phyloP scores from a whole-genome alignment of 2,113 vertebrate species.

The Balaenoptera acutorostrata region DNA sequence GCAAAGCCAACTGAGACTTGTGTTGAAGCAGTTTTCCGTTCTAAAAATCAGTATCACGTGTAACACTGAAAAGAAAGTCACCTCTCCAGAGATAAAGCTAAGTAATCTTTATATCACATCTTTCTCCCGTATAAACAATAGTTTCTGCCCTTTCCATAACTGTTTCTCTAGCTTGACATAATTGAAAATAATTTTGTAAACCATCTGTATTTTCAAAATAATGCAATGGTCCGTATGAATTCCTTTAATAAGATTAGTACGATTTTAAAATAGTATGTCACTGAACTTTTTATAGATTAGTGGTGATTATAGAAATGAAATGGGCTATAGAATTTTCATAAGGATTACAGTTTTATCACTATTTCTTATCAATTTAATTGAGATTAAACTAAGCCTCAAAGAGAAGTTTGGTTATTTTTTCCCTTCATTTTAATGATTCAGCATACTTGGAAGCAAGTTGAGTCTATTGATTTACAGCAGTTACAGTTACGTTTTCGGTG shows the following conservation, averaged over 20 bases:
- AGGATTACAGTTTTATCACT: not conserved
- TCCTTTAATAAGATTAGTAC: not conserved
- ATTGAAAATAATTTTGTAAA: conserved; percentile 16
- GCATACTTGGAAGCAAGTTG: not conserved
- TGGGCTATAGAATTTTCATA: not conserved
- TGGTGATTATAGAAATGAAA: not conserved
- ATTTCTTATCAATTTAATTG: not conserved
- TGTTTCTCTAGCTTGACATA: not conserved
- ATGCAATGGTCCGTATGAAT: not conserved
- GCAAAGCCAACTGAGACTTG: not conserved
- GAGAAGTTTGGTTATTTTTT: not conserved
- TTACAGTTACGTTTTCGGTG: not conserved
- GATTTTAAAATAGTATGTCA: not conserved
- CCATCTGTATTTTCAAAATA: not conserved
- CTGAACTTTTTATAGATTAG: not conserved
- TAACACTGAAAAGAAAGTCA: not conserved
- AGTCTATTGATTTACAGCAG: not conserved
- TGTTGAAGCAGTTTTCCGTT: not conserved
- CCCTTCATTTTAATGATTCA: not conserved
- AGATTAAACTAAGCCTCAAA: conserved; percentile 14
- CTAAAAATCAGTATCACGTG: not conserved
- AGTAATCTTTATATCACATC: not conserved
- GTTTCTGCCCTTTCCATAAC: not conserved
- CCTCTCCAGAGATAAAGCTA: not conserved
- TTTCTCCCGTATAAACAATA: not conserved